Percentiles rank a stretch among this genome's conserved stretches.
Conservation (phyloP, 2,113 vertebrate species). For the Xenus cinereus region DNA sequence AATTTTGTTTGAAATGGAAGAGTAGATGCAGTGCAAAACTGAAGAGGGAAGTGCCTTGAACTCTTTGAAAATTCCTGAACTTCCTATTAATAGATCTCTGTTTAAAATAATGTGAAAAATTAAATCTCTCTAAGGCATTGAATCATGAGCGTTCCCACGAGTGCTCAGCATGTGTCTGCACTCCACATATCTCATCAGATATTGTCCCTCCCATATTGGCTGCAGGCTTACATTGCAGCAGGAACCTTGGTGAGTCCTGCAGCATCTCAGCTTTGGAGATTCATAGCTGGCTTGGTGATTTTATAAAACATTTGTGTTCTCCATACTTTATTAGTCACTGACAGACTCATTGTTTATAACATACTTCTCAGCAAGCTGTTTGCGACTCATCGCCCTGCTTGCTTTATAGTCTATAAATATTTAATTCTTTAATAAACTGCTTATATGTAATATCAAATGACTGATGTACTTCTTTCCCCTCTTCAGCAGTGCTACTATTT, state of each 20-base stretch:
- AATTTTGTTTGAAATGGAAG: background rate
- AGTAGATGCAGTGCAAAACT: background rate
- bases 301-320: slow-evolving; percentile 70
- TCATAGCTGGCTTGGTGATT: slow-evolving; percentile 63
- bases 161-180: background rate
- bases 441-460: slow-evolving; percentile 80
- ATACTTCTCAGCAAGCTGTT: slow-evolving; percentile 77
- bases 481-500: slow-evolving; percentile 73
- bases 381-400: slow-evolving; percentile 74
- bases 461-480: slow-evolving; percentile 68
- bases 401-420: slow-evolving; percentile 82
- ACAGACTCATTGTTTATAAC: slow-evolving; percentile 77
- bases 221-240: background rate
- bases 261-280: slow-evolving; percentile 50
- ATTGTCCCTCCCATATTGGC: background rate
- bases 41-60: slow-evolving; percentile 20
- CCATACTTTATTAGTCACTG: slow-evolving; percentile 75
- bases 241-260: background rate
- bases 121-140: slow-evolving; percentile 21
- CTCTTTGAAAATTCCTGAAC: slow-evolving; percentile 43
- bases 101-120: slow-evolving; percentile 52
- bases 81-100: slow-evolving; percentile 36
- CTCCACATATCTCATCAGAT: background rate
- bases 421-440: slow-evolving; percentile 84
- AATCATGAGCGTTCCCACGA: background rate